phyloP scores from a whole-genome alignment of 1,140 invertebrate species.

The Nautilus pompilius region DNA sequence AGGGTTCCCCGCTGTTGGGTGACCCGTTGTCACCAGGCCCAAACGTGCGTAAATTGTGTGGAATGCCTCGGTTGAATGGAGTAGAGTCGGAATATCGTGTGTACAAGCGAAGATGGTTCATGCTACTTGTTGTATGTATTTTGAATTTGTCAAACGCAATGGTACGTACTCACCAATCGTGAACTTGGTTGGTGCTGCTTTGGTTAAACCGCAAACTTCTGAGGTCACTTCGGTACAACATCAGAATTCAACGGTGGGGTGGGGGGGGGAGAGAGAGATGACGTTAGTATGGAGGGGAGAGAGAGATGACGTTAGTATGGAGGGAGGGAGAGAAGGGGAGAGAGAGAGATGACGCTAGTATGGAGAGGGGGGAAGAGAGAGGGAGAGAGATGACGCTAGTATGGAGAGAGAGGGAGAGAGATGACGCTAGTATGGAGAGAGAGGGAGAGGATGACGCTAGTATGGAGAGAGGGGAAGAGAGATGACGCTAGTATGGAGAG shows the following conservation, averaged over 20 bases:
- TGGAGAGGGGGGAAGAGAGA: background rate
- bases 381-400: background rate
- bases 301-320: background rate
- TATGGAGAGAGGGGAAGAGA: too few relatives aligned
- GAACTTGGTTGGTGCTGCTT: background rate
- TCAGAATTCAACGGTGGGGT: background rate
- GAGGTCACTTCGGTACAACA: background rate
- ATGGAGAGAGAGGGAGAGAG: background rate
- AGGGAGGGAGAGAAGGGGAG: background rate
- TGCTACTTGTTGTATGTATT: slow-evolving; percentile 48
- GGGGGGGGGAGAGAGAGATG: background rate
- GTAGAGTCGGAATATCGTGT: slow-evolving; percentile 41
- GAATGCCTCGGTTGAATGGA: too few relatives aligned
- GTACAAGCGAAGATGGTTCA: slow-evolving; percentile 54
- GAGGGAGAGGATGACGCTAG: too few relatives aligned
- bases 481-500: too few relatives aligned
- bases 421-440: too few relatives aligned
- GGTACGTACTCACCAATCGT: slow-evolving; percentile 35
- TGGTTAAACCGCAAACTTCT: background rate
- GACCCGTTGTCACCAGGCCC: too few relatives aligned
- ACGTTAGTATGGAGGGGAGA: background rate
- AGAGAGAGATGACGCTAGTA: background rate
- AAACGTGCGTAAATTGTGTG: too few relatives aligned
- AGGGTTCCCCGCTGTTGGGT: too few relatives aligned
- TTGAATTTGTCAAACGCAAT: slow-evolving; percentile 58